Evolutionary conservation across 1,140 invertebrate species (phyloP), one percentile per base, ranked within the genome.

Genomic region (Maniola jurtina): DNA sequence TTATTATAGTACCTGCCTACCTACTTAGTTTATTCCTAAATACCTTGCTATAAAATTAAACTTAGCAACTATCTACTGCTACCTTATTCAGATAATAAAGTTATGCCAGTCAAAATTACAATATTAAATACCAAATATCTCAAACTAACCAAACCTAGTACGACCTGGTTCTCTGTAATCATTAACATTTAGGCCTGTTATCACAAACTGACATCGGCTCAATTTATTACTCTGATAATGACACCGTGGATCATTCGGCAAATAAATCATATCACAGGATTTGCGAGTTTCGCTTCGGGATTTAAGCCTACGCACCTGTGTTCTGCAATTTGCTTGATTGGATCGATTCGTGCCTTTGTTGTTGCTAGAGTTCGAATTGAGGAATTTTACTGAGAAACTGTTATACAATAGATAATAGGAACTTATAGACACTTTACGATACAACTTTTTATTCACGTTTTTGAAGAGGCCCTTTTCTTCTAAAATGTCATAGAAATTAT

Each of bases 221-320:
- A 64, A 69, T 69, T 72, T 72, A 66, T 72, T 72, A 72, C 50
- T 55, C 35, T 40, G 67, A 66, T 69, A 72, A 62, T 71, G 70
- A 64, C 70, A 56, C 57, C 64, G 58, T 40, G 52, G 66, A 71
- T 71, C 66, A 64, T 64, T 71, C 47, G 14, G 40, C 2, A 25
- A 35, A 64, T 71, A 71, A 71, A 71, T 71, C 70, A 71, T 68
- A 68, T 57, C 15, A 35, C 52, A 38, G 48, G 57, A 61, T 57
- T 68, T 69, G 47, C 45, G 55, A 60, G 35, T 62, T 56, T 25
- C 52, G 16, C 40, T 34, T n/a, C 15, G 16, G 66, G 64, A 50
- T 40, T 34, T 57, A 38, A 11, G 47, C 42, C 45, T 48, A 48
- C 40, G 55, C 61, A 62, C 66, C 55, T 63, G 61, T 58, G 35